phyloP scores from a whole-genome alignment of 2,888 invertebrate genomes.

The Epinotia brunnichana region DNA sequence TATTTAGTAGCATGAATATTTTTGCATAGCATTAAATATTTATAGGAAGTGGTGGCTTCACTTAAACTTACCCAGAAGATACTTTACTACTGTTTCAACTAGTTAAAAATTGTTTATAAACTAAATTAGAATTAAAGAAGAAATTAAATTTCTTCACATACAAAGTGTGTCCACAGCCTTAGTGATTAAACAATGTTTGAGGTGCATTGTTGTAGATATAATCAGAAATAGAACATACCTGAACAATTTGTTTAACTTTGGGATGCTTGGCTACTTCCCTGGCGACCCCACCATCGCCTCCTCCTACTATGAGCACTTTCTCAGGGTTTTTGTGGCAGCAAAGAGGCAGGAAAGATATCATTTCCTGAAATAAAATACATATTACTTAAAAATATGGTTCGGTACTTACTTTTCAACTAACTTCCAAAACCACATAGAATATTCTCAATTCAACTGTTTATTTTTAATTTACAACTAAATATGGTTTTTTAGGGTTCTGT shows the following conservation, averaged over 20 bases:
- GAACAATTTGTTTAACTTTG: slow-evolving; percentile 91
- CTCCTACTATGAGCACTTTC: slow-evolving; percentile 97
- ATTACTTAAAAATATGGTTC: background rate
- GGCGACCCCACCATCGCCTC: slow-evolving; percentile 99
- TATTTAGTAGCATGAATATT: no score
- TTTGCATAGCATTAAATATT: background rate
- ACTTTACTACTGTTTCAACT: no score
- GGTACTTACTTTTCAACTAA: background rate
- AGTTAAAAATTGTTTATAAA: no score
- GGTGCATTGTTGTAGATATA: background rate
- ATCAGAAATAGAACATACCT: slow-evolving; percentile 60
- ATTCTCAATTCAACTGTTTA: background rate
- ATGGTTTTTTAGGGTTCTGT: no score
- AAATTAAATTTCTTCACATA: no score
- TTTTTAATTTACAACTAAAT: no score
- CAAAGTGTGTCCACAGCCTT: no score
- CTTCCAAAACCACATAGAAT: background rate
- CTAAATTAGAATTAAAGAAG: no score
- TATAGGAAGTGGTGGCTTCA: no score
- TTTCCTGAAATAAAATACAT: slow-evolving; percentile 85
- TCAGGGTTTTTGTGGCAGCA: slow-evolving; percentile 95
- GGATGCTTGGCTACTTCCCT: slow-evolving; percentile 98
- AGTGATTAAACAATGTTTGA: background rate
- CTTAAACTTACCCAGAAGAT: no score
- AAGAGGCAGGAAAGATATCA: slow-evolving; percentile 97